Conservation (phyloP, 2,797 vertebrate species). For the Antrozous pallidus region DNA sequence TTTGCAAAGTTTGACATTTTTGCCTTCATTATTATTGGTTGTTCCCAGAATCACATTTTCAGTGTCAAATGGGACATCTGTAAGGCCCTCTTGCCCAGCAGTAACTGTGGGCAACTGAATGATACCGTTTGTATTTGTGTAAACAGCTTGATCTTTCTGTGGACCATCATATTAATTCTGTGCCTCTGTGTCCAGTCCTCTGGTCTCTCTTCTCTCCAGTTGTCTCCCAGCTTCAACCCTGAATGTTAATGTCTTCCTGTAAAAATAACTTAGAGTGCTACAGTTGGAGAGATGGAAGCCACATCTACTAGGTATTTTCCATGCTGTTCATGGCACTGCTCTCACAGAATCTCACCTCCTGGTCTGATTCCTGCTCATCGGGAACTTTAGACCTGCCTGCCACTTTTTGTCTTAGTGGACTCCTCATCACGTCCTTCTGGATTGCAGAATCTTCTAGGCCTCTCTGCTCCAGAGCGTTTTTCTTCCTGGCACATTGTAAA, state of each 20-base stretch:
- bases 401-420: background rate
- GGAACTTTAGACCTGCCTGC: background rate
- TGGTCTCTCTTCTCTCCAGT: slow-evolving; percentile 84
- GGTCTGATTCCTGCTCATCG: background rate
- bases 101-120: slow-evolving; percentile 88
- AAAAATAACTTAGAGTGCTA: slow-evolving; percentile 87
- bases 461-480: background rate
- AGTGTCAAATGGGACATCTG: slow-evolving; percentile 89
- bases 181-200: slow-evolving; percentile 87
- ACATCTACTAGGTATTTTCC: background rate
- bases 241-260: slow-evolving; percentile 90
- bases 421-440: background rate
- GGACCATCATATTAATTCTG: slow-evolving; percentile 83
- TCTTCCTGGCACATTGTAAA: background rate
- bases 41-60: slow-evolving; percentile 87
- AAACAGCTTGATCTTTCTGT: slow-evolving; percentile 89
- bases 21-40: slow-evolving; percentile 82
- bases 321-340: background rate
- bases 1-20: slow-evolving; percentile 87
- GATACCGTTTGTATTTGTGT: slow-evolving; percentile 88
- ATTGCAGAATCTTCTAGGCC: background rate
- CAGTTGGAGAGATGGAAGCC: slow-evolving; percentile 80
- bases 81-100: slow-evolving; percentile 66
- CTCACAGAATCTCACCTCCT: background rate
- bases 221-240: slow-evolving; percentile 86